Evolutionary conservation across 2,888 invertebrate genomes (phyloP).

Genomic region (Rhagonycha lutea): DNA sequence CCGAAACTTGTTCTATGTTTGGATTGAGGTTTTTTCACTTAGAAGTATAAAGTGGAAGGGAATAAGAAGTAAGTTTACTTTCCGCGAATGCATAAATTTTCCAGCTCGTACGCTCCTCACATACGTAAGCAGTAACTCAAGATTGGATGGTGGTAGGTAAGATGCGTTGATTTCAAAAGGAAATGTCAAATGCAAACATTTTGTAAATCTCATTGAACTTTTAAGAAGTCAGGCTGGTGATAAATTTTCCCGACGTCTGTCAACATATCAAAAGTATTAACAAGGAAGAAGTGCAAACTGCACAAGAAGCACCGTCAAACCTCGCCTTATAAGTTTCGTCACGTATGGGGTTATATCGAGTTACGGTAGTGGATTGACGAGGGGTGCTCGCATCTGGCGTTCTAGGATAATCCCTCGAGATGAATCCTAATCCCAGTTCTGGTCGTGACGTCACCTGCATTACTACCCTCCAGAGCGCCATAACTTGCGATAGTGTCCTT

Average conservation of each 20-base stretch:
- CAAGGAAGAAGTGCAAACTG: slow-evolving; percentile 31
- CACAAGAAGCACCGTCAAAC: slow-evolving; percentile 28
- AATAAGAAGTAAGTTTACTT: background rate
- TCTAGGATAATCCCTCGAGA: slow-evolving; percentile 48
- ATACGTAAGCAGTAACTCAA: background rate
- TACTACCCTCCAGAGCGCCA: slow-evolving; percentile 35
- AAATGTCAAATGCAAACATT: slow-evolving; percentile 5
- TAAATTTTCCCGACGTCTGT: slow-evolving; percentile 26
- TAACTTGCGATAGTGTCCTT: slow-evolving; percentile 44
- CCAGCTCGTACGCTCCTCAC: background rate
- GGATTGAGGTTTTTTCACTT: background rate
- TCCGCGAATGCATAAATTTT: slow-evolving; percentile 1
- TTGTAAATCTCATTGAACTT: slow-evolving; percentile 4
- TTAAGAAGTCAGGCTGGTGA: slow-evolving; percentile 11
- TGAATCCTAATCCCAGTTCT: slow-evolving; percentile 49
- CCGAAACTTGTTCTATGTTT: background rate
- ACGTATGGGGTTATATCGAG: slow-evolving; percentile 51
- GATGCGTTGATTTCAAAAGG: background rate
- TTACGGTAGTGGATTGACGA: slow-evolving; percentile 47
- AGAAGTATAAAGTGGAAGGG: background rate
- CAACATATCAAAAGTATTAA: slow-evolving; percentile 28
- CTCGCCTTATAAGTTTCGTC: slow-evolving; percentile 45
- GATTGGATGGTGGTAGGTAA: background rate
- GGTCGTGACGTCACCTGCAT: slow-evolving; percentile 48
- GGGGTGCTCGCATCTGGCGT: slow-evolving; percentile 46